A percentile compares a stretch with the other conserved stretches of the same genome.
These are phyloP conservation scores for Campoplex nolae DNA, from an alignment of 2,888 invertebrate species.

Conservation along the genomic window DNA sequence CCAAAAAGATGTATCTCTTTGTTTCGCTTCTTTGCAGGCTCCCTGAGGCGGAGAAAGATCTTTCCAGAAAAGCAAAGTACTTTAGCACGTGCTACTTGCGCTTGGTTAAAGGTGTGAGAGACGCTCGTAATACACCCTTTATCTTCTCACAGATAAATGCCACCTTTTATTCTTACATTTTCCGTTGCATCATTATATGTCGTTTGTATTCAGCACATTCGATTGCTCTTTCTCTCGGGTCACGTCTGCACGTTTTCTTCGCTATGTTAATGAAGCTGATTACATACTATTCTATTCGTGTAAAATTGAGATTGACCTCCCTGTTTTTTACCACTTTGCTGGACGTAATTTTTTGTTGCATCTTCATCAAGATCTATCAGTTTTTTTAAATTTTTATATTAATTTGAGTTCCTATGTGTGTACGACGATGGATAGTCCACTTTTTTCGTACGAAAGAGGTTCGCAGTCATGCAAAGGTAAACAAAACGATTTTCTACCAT, in stretches of 20 bases:
- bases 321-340: neutral
- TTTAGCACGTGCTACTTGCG: slow-evolving; percentile 47
- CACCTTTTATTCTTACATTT: slow-evolving; percentile 43
- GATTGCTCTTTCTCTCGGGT: slow-evolving; percentile 37
- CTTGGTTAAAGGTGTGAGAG: slow-evolving; percentile 62
- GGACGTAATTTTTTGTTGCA: neutral
- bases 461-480: neutral
- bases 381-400: neutral
- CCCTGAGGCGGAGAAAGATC: neutral
- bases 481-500: neutral
- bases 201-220: slow-evolving; percentile 64
- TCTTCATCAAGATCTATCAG: neutral
- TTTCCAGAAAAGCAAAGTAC: slow-evolving; percentile 39
- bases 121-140: slow-evolving; percentile 27
- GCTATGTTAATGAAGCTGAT: slow-evolving; percentile 29
- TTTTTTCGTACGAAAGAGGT: neutral
- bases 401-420: neutral
- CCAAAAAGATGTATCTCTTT: slow-evolving; percentile 31
- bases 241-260: slow-evolving; percentile 57
- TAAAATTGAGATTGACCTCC: slow-evolving; percentile 38
- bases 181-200: slow-evolving; percentile 22
- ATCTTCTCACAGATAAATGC: slow-evolving; percentile 37
- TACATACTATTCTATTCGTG: slow-evolving; percentile 4
- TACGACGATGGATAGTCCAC: neutral
- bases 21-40: slow-evolving; percentile 18